phyloP scores from a whole-genome alignment of 2,888 invertebrate genomes.

The Epinotia ramella region DNA sequence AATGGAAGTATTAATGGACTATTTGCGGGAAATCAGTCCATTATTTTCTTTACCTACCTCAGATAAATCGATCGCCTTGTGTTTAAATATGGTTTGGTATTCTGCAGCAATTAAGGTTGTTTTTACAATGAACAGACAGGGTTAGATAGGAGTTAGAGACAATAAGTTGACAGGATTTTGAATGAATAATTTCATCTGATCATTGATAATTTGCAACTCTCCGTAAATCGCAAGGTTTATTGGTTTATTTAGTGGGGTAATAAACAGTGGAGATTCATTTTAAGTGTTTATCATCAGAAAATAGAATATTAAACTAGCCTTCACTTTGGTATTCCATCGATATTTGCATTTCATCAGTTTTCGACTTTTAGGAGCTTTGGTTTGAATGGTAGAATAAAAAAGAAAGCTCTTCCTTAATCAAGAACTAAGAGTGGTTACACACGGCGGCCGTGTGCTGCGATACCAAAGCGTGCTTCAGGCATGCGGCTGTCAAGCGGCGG shows the following conservation, averaged over 20 bases:
- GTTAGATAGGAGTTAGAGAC: background rate
- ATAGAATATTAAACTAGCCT: background rate
- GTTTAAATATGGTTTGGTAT: background rate
- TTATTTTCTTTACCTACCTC: background rate
- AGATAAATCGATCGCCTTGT: background rate
- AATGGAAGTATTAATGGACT: constrained; percentile 35
- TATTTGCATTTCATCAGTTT: background rate
- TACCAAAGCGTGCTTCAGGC: no score
- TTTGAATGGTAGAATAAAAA: no score
- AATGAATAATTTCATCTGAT: constrained; percentile 45
- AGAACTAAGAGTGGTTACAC: no score
- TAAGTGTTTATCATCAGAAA: constrained; percentile 14
- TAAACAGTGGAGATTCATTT: constrained; percentile 32
- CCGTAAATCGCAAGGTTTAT: constrained; percentile 32
- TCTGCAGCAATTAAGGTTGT: background rate
- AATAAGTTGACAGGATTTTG: constrained; percentile 9
- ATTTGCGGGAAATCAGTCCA: constrained; percentile 32
- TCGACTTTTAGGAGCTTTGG: no score
- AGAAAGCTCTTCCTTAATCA: no score
- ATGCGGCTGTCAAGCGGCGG: no score
- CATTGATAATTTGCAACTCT: constrained; percentile 44
- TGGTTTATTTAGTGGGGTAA: constrained; percentile 37
- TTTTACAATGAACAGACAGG: background rate
- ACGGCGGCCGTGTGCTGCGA: no score
- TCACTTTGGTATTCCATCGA: background rate